Evolutionary conservation across 2,888 invertebrate genomes (phyloP).

Genomic region (Anaspis maculata): DNA sequence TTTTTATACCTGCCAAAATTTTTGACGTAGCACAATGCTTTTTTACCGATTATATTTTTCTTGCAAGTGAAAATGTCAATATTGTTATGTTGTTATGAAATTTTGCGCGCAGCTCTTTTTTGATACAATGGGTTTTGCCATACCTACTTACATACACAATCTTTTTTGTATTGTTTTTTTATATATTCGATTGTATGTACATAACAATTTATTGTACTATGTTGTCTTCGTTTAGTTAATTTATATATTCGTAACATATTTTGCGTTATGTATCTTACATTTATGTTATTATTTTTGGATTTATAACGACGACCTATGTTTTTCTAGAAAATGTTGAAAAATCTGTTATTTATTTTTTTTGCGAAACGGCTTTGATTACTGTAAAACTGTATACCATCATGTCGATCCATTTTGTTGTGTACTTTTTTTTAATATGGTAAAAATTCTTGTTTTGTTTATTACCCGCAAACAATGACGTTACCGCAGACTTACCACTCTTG

Average conservation of each 20-base stretch:
- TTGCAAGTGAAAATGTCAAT: constrained; percentile 8
- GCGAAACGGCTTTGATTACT: constrained; percentile 7
- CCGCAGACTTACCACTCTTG: constrained; percentile 32
- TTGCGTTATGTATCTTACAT: no score
- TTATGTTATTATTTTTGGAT: no score
- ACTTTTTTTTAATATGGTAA: constrained; percentile 8
- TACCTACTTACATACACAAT: constrained; percentile 15
- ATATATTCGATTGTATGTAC: no score
- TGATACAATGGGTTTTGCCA: constrained; percentile 20
- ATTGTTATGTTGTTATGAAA: no score
- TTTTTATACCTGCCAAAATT: constrained; percentile 28
- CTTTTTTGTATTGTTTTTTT: constrained; percentile 9
- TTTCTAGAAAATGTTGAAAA: no score
- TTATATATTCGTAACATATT: no score
- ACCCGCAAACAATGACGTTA: constrained; percentile 34
- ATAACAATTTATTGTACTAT: no score
- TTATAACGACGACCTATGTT: no score
- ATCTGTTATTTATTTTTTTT: constrained; percentile 9
- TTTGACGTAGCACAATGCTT: constrained; percentile 17
- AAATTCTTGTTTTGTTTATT: constrained; percentile 15
- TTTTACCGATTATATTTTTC: constrained; percentile 8
- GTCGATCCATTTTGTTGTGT: background rate
- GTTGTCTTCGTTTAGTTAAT: no score
- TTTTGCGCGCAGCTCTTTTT: no score
- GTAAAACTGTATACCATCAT: constrained; percentile 5